A percentile compares a stretch with the other conserved stretches of the same genome.
Conservation (phyloP, 2,888 invertebrate genomes). For the Isoperla grammatica region DNA sequence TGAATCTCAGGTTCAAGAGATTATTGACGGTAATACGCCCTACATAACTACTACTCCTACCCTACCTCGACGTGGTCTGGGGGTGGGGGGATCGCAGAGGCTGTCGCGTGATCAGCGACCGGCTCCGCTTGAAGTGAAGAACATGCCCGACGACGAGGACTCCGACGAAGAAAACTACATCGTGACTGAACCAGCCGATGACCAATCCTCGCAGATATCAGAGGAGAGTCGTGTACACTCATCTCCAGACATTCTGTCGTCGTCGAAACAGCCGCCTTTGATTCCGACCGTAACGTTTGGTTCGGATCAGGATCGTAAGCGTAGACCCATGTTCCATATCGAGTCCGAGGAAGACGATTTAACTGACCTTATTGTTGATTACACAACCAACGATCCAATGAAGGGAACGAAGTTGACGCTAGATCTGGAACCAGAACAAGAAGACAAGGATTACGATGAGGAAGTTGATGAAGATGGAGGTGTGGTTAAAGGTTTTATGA, state of each 20-base stretch:
- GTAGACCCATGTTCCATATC: conserved; percentile 45
- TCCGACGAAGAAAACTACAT: conserved; percentile 33
- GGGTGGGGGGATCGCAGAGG: conserved; percentile 39
- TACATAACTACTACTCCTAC: conserved; percentile 43
- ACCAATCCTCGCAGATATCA: conserved; percentile 32
- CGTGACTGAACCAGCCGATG: conserved; percentile 31
- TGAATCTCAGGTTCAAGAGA: conserved; percentile 22
- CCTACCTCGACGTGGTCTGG: conserved; percentile 37
- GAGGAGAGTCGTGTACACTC: conserved; percentile 27
- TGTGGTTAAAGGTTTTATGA: conserved; percentile 18
- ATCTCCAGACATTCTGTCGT: conserved; percentile 32
- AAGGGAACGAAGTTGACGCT: background rate
- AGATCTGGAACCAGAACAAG: background rate
- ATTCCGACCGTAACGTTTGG: background rate
- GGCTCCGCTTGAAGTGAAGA: conserved; percentile 40
- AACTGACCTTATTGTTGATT: conserved; percentile 18
- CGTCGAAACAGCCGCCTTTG: background rate
- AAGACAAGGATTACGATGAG: background rate
- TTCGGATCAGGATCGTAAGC: conserved; percentile 30
- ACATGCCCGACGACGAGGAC: conserved; percentile 37
- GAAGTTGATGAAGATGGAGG: background rate
- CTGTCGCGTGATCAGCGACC: conserved; percentile 40
- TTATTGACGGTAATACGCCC: conserved; percentile 13
- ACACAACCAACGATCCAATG: background rate
- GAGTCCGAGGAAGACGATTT: conserved; percentile 44